Base-by-base conservation (phyloP, 2,888 invertebrate species). In the Agapostemon virescens region DNA sequence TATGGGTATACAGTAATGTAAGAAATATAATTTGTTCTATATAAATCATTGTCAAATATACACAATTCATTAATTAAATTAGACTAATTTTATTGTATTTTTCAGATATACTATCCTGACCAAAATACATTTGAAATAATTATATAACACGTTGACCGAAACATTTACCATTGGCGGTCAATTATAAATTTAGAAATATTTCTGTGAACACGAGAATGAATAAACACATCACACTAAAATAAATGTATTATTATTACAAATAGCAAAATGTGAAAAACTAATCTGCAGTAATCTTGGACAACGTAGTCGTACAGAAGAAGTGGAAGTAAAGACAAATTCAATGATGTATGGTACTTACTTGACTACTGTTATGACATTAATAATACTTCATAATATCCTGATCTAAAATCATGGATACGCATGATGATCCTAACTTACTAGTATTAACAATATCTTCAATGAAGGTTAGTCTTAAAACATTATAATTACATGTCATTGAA, bases 111-210 rank as follows among this genome's bases (percentile, higher is more conserved):
- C 7, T 15, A 75, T 61, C 49, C 45, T n/a, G 17, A 36, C 23
- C 33, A 58, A 30, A 55, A 52, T 52, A 67, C 20, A 0, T 49
- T 70, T 30, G 33, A 20, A 42, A 61, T 0, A 33, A 67, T 40
- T 20, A 23, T 30, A 30, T 42, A 67, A 64, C 38, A 64, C 23
- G 36, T 64, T 64, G 63, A 36, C 33, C n/a, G n/a, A 33, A 63
- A 63, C n/a, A 63, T 58, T 6, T 1, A 30, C 58, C 7, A 7
- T 30, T 30, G 26, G 15, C 0, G 58, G 30, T 30, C 7, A 58
- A 30, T 58, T 26, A 1, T n/a, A 23, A 9, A 52, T 55, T 13
- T 2, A 30, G 17, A 30, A 58, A 17, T 49, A 49, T n/a, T 49
- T 49, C 15, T 5, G 7, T 30, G 7, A 30, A 15, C 7, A 30